phyloP scores from a whole-genome alignment of 2,888 invertebrate species.

The Zygogramma bicolorata region DNA sequence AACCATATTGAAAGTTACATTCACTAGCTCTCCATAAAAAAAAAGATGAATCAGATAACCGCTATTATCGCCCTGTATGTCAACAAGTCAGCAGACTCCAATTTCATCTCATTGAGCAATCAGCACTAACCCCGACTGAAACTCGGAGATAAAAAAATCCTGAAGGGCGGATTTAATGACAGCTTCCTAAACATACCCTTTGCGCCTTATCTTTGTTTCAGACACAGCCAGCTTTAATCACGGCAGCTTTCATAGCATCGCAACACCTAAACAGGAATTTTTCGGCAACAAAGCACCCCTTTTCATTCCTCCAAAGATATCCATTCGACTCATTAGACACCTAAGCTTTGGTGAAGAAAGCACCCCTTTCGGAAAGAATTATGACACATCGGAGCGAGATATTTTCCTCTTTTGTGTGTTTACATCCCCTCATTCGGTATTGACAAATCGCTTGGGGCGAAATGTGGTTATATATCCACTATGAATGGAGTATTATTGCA shows the following conservation, averaged over 20 bases:
- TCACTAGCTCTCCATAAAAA: too few relatives aligned
- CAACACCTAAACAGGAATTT: conserved; percentile 4
- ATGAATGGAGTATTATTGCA: neutral
- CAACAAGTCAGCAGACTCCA: neutral
- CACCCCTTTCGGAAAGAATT: conserved; percentile 27
- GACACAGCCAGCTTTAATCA: conserved; percentile 8
- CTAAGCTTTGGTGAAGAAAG: conserved; percentile 23
- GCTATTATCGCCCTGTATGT: too few relatives aligned
- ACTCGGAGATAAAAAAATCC: neutral
- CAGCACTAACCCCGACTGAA: neutral
- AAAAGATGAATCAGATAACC: too few relatives aligned
- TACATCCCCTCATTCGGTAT: neutral
- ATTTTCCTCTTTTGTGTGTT: conserved; percentile 11
- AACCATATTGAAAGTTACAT: too few relatives aligned
- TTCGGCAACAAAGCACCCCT: conserved; percentile 12
- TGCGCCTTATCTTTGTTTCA: conserved; percentile 24
- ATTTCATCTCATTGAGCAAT: conserved; percentile 3
- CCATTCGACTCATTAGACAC: conserved; percentile 33
- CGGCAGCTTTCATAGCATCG: neutral
- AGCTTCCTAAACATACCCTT: conserved; percentile 20
- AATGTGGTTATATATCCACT: neutral
- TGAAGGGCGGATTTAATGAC: conserved; percentile 1
- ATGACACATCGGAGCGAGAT: conserved; percentile 1
- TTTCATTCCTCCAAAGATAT: conserved; percentile 3
- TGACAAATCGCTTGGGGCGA: neutral